These are phyloP conservation scores for Montipora sp. DNA, from an alignment of 64 coral and sea anemone species.

Conservation along the genomic window DNA sequence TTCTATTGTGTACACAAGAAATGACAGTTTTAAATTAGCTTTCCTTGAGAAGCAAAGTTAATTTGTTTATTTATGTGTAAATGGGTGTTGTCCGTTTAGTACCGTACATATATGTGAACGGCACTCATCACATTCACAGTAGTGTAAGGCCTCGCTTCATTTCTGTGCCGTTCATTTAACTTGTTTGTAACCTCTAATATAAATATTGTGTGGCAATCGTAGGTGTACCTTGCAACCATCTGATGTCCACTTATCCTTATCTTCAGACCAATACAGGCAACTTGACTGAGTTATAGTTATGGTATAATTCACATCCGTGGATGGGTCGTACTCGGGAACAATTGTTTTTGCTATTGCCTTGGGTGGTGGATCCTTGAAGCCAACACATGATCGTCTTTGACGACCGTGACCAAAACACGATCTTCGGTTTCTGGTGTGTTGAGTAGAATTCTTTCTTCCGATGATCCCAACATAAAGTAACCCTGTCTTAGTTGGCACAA, in stretches of 20 bases:
- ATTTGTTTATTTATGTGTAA: too few relatives aligned
- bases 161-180: too few relatives aligned
- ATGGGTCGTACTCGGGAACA: constrained; percentile 13
- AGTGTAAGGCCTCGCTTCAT: too few relatives aligned
- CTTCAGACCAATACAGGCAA: constrained; percentile 56
- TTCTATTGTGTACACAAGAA: too few relatives aligned
- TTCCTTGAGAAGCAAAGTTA: too few relatives aligned
- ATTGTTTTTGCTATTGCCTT: background rate
- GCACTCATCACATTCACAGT: too few relatives aligned
- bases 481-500: constrained; percentile 37
- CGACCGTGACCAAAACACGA: constrained; percentile 28
- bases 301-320: constrained; percentile 16
- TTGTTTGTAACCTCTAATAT: background rate
- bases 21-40: too few relatives aligned
- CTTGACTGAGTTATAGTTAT: constrained; percentile 36
- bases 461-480: constrained; percentile 51
- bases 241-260: constrained; percentile 42
- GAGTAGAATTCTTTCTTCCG: background rate
- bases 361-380: constrained; percentile 30
- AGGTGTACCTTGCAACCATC: constrained; percentile 46
- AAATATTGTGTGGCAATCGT: background rate
- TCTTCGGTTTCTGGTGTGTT: constrained; percentile 13
- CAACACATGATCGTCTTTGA: constrained; percentile 17
- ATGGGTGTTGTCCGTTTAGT: too few relatives aligned
- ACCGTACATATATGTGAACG: too few relatives aligned